These are phyloP conservation scores for Rhinoptilus africanus DNA, from an alignment of 2,113 vertebrate genomes.

Conservation along the genomic window DNA sequence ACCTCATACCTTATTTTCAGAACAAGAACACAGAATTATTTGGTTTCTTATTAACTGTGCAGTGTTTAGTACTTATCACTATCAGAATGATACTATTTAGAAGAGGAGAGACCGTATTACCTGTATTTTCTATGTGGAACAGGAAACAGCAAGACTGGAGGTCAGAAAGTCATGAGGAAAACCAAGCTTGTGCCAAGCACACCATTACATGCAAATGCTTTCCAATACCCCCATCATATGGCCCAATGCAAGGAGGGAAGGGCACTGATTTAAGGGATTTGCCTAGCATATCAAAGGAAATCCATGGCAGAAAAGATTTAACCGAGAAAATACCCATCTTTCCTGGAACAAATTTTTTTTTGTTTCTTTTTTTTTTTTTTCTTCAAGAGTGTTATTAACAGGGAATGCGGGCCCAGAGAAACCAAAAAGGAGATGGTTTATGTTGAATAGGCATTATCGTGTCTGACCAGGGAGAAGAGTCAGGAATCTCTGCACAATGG, in stretches of 20 bases:
- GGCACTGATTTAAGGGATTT: background rate
- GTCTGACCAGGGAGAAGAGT: background rate
- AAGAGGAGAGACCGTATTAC: background rate
- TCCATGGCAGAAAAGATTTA: background rate
- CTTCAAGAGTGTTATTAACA: background rate
- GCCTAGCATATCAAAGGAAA: background rate
- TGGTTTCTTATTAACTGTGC: background rate
- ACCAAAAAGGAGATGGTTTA: background rate
- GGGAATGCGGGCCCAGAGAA: background rate
- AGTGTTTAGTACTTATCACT: background rate
- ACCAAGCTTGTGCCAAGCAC: background rate
- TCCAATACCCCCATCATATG: background rate
- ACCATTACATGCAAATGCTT: background rate
- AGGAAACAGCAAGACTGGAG: background rate
- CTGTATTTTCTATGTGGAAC: background rate
- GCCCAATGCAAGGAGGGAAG: background rate
- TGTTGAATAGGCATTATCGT: background rate
- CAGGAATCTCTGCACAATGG: background rate
- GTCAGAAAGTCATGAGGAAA: background rate
- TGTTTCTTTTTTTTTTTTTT: background rate
- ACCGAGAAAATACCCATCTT: background rate
- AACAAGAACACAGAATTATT: background rate
- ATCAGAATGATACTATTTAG: background rate
- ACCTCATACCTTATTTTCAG: background rate
- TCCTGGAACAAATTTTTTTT: background rate